These are phyloP conservation scores for Coracopsis vasa DNA, from an alignment of 2,113 vertebrate genomes.

Conservation along the genomic window DNA sequence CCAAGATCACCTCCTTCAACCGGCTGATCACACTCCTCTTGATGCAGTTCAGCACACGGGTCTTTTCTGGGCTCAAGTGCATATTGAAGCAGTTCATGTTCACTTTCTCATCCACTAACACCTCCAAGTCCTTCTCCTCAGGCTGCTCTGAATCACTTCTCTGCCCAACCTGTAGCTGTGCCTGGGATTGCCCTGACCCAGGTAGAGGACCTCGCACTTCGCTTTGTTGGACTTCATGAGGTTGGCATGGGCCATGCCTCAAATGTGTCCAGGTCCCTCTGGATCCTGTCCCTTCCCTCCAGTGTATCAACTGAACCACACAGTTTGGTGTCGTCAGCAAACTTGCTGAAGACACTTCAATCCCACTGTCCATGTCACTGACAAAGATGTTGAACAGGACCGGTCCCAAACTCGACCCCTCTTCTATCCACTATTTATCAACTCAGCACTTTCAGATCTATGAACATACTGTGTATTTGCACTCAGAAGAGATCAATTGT, in stretches of 20 bases:
- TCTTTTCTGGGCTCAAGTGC: not conserved
- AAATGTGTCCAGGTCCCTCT: not conserved
- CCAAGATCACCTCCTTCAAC: not conserved
- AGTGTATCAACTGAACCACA: not conserved
- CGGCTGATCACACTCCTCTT: not conserved
- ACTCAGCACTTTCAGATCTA: not conserved
- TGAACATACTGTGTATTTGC: not conserved
- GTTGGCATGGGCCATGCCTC: not conserved
- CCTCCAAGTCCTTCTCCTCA: not conserved
- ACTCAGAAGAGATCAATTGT: not conserved
- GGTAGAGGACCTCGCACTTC: not conserved
- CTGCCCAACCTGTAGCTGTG: not conserved
- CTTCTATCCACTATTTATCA: not conserved
- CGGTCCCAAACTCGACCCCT: not conserved
- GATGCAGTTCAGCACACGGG: not conserved
- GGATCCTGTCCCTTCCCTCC: not conserved
- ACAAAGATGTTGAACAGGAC: not conserved
- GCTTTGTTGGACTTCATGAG: not conserved
- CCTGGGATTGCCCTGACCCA: not conserved
- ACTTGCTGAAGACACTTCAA: not conserved
- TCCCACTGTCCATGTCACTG: not conserved
- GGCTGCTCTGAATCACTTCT: not conserved
- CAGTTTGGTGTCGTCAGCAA: not conserved
- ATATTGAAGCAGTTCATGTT: not conserved
- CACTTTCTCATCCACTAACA: not conserved